Conservation (phyloP, 2,888 invertebrate genomes). For the Panopea generosa region DNA sequence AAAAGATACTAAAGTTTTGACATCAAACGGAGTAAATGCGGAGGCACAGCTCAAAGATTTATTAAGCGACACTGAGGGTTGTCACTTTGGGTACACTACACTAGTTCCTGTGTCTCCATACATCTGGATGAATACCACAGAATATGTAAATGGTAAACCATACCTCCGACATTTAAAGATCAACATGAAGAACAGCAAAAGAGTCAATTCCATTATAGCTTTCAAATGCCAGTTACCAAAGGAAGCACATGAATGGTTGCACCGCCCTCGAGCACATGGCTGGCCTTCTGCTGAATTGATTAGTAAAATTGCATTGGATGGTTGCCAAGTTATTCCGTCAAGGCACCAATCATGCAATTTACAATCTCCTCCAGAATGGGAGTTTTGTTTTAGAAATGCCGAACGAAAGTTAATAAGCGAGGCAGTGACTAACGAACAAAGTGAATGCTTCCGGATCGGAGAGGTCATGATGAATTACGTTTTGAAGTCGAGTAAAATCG, state of each 20-base stretch:
- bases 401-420: background rate
- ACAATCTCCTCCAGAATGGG: slow-evolving; percentile 4
- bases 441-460: background rate
- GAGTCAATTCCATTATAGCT: background rate
- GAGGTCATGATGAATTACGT: background rate
- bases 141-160: background rate
- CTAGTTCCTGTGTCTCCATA: background rate
- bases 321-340: background rate
- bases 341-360: background rate
- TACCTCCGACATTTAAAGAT: background rate
- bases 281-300: slow-evolving; percentile 9
- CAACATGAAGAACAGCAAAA: too few relatives aligned
- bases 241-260: slow-evolving; percentile 8
- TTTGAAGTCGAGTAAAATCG: background rate
- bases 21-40: background rate
- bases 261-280: background rate
- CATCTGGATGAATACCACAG: background rate
- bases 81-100: slow-evolving; percentile 4
- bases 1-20: background rate
- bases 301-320: background rate
- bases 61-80: background rate
- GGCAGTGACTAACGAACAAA: slow-evolving; percentile 5
- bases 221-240: slow-evolving; percentile 3
- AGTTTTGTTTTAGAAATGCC: slow-evolving; percentile 4
- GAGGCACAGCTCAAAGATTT: background rate